A percentile compares a stretch with the other conserved stretches of the same genome.
These are phyloP conservation scores for Oncorhynchus keta DNA, from an alignment of 2,113 vertebrate genomes.

Conservation along the genomic window DNA sequence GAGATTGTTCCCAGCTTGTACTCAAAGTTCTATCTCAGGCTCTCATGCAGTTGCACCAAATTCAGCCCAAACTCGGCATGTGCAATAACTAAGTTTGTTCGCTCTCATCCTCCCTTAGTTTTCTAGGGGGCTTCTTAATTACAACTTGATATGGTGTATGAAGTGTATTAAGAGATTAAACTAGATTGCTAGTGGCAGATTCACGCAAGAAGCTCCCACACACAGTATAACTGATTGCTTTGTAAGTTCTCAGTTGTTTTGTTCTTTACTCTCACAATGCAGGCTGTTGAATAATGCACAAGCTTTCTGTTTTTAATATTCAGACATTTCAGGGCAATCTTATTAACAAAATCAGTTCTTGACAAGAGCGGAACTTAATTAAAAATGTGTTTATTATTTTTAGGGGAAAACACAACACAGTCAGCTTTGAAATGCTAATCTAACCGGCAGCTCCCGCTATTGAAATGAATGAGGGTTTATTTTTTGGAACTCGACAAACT, in stretches of 20 bases:
- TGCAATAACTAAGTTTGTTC: conserved; percentile 24
- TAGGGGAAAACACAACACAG: conserved; percentile 47
- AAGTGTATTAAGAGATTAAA: conserved; percentile 45
- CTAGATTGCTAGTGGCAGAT: conserved; percentile 32
- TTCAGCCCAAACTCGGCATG: conserved; percentile 16
- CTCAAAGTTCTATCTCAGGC: conserved; percentile 37
- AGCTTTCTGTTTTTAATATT: conserved; percentile 55
- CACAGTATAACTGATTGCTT: conserved; percentile 36
- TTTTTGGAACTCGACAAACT: conserved; percentile 15
- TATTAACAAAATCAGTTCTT: conserved; percentile 64
- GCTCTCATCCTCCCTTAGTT: conserved; percentile 3
- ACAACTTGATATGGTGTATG: conserved; percentile 35
- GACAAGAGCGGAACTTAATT: conserved; percentile 68
- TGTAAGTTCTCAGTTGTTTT: conserved; percentile 4
- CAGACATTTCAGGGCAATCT: conserved; percentile 59
- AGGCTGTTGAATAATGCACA: conserved; percentile 64
- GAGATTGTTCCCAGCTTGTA: conserved; percentile 36
- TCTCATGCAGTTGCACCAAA: conserved; percentile 12
- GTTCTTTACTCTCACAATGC: conserved; percentile 26
- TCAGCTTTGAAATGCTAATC: conserved; percentile 71
- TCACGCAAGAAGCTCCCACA: conserved; percentile 16
- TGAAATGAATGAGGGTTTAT: conserved; percentile 31
- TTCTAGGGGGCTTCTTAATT: conserved; percentile 44
- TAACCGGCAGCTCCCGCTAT: conserved; percentile 21
- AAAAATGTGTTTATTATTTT: conserved; percentile 69